Base-by-base conservation (phyloP, 2,797 vertebrate species). In the Sphenopsis melanotis region DNA sequence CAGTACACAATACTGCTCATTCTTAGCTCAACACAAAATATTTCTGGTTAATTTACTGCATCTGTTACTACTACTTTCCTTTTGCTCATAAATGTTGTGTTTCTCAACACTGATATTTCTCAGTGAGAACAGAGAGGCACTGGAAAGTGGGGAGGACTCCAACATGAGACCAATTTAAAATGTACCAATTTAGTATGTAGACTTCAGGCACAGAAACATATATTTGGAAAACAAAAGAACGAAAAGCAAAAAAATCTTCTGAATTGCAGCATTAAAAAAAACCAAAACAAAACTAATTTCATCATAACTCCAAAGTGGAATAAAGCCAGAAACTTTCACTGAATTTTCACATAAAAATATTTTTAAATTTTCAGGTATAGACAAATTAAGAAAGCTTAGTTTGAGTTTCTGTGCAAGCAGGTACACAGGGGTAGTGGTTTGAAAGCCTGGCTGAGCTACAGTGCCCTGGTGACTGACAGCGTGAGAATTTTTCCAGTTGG, bases 1-100 rank as follows among this genome's bases (percentile, higher is more conserved):
- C 23, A 63, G 34, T 34, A 65, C 56, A 95, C 92, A 95, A 90
- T 95, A 79, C 88, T 76, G 47, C 47, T 84, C 85, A 88, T 93
- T 96, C 85, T 94, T 81, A 65, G 55, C 42, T 75, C 77, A 52
- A 82, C 55, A 79, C 21, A 82, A 69, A 93, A 72, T 94, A 92
- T 72, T 88, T 72, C 92, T 89, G 37, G 68, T 78, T 85, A 71
- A 94, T 92, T 93, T 93, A 92, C 61, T 88, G 72, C 84, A 65
- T 44, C 64, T 71, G 71, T 94, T 93, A 80, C 50, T 78, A 55
- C 68, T 87, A 15, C 65, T 78, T 93, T 89, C 72, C 50, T 68
- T 87, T 87, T 69, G 61, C 84, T 86, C 65, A 80, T 78, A 92
- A 94, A 92, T 26, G 36, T 18, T 71, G 46, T n/a, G 36, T 91